Conservation (phyloP, 2,888 invertebrate genomes). For the Pharmacophagus antenor region DNA sequence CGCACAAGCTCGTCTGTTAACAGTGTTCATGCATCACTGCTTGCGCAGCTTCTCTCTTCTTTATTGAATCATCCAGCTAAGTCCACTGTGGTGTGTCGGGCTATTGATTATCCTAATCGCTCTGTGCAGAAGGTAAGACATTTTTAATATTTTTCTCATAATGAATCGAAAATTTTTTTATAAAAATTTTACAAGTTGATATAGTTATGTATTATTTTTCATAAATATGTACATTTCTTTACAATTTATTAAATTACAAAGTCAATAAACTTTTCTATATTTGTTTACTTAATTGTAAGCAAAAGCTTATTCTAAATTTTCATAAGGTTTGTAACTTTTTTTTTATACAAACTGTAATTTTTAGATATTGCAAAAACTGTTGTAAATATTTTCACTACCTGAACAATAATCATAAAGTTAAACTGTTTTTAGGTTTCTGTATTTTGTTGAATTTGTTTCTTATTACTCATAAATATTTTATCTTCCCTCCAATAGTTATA, state of each 20-base stretch:
- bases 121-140: conserved; percentile 82
- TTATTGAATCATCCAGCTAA: conserved; percentile 93
- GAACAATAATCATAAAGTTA: too few species aligned
- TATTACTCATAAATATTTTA: too few species aligned
- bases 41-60: conserved; percentile 80
- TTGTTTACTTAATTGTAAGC: too few species aligned
- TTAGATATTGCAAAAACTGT: not conserved
- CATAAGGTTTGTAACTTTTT: not conserved
- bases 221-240: too few species aligned
- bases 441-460: too few species aligned
- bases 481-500: not conserved
- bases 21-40: conserved; percentile 86
- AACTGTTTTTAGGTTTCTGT: too few species aligned
- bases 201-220: too few species aligned
- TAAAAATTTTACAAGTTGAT: not conserved
- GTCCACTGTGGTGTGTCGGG: conserved; percentile 92
- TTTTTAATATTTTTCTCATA: not conserved
- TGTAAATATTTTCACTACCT: not conserved
- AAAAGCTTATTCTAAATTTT: too few species aligned
- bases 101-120: conserved; percentile 90
- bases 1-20: conserved; percentile 85
- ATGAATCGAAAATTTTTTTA: not conserved
- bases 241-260: too few species aligned
- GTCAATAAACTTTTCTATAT: too few species aligned
- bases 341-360: not conserved